Evolutionary conservation across 1,140 invertebrate genomes (phyloP), one percentile per base, ranked within the genome.

Genomic region (Aphelinus certus): DNA sequence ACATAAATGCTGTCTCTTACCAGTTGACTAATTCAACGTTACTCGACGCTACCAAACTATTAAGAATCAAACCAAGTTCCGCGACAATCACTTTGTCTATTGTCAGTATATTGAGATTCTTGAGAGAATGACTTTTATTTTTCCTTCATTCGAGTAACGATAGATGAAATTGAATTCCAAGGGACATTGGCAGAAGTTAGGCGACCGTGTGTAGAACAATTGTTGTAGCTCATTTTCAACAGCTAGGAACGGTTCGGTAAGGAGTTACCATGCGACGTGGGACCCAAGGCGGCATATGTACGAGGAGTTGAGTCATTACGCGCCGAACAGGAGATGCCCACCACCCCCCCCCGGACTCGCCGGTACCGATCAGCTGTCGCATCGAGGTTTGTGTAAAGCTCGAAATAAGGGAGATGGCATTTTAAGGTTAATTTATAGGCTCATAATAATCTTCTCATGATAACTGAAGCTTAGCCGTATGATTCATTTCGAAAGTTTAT

Each of bases 251-350:
- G 86, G 88, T 76, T 87, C 88, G 71, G 83, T 89, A 83, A 88
- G 88, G 78, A 92, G 91, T 85, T 92, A 94, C 86, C 92, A 91
- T 85, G 94, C 93, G 48, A 96, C 95, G 81, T 96, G 94, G 95
- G 94, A 95, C 88, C 94, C 94, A 64, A 90, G 94, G 62, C 88
- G 94, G 56, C 93, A 95, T 83, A 93, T 95, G 88, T 96, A 96
- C 88, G 95, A 96, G 89, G 94, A 95, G 87, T 89, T 94, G 81
- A 90, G 90, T 83, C 90, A 90, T 80, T 91, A 89, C 86, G 84
- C 84, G 73, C 89, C 87, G 67, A 89, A 86, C 78, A 88, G 88
- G 81, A 87, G 88, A 81, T 88, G 88, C 76, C 87, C 87, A 5
- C 73, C 81, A 85, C 75, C 69, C n/a, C 90, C 91, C 57, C 91